These are phyloP conservation scores for Copidosoma floridanum DNA, from an alignment of 1,140 invertebrate species.

Conservation along the genomic window DNA sequence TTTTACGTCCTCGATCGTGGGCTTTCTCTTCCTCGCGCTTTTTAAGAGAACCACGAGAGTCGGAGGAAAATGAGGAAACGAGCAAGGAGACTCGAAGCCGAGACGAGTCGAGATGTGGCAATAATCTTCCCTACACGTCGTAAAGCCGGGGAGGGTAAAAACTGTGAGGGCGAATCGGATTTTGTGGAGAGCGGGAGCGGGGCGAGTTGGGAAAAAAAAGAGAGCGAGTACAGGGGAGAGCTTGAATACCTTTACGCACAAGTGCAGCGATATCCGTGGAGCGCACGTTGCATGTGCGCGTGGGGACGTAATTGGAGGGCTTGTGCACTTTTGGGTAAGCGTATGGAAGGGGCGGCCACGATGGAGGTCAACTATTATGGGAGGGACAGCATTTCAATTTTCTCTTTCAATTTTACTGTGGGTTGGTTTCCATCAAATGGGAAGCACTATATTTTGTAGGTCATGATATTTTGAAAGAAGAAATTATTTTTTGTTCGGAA, in stretches of 20 bases:
- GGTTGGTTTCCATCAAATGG: too few species aligned
- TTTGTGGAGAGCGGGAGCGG: slow-evolving; percentile 1
- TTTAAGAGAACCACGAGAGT: slow-evolving; percentile 36
- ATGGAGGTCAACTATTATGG: too few species aligned
- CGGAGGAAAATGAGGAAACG: slow-evolving; percentile 23
- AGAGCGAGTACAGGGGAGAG: neutral
- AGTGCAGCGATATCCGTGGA: slow-evolving; percentile 8
- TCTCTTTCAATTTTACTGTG: too few species aligned
- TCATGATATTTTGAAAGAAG: too few species aligned
- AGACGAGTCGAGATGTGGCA: slow-evolving; percentile 11
- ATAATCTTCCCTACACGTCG: slow-evolving; percentile 30
- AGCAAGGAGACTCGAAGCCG: neutral
- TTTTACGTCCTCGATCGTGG: slow-evolving; percentile 7
- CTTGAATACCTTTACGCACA: neutral
- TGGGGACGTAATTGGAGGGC: slow-evolving; percentile 24
- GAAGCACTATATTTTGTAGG: too few species aligned
- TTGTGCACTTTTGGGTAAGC: neutral
- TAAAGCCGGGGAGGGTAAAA: slow-evolving; percentile 30
- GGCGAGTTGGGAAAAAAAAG: neutral
- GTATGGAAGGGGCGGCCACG: neutral
- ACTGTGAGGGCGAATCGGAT: slow-evolving; percentile 26
- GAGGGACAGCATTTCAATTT: too few species aligned
- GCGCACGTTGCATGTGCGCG: slow-evolving; percentile 20
- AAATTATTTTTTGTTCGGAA: too few species aligned
- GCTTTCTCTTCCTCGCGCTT: slow-evolving; percentile 22